These are phyloP conservation scores for Drosophila subsilvestris DNA, from an alignment of 2,888 invertebrate species.

Conservation along the genomic window DNA sequence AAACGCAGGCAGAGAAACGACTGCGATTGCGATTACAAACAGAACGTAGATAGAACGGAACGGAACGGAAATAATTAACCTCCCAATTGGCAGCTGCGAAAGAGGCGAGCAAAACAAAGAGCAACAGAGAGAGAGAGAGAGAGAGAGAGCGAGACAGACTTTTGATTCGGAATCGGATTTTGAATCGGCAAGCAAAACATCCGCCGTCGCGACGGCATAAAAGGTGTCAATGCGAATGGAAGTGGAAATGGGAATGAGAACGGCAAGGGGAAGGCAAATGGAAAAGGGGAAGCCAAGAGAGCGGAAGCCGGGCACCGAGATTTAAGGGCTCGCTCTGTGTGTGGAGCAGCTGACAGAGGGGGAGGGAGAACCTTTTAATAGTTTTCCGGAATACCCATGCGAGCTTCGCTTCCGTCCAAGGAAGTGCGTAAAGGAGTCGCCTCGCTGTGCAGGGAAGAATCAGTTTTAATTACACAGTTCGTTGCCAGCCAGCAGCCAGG, in stretches of 20 bases:
- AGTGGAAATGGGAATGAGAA: conserved; percentile 37
- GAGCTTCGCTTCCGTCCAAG: conserved; percentile 65
- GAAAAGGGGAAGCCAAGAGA: conserved; percentile 8
- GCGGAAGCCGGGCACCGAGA: neutral
- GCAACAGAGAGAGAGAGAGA: conserved; percentile 21
- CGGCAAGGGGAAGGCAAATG: conserved; percentile 9
- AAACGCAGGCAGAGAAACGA: conserved; percentile 65
- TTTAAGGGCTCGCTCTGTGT: neutral
- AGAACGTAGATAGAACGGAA: conserved; percentile 23
- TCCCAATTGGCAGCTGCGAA: conserved; percentile 62
- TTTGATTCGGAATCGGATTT: conserved; percentile 7
- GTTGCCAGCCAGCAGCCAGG: conserved; percentile 20
- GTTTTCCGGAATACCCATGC: conserved; percentile 71
- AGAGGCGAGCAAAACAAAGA: conserved; percentile 74
- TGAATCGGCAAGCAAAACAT: conserved; percentile 62
- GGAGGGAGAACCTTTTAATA: conserved; percentile 66
- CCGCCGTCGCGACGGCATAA: conserved; percentile 60
- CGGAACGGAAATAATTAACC: conserved; percentile 77
- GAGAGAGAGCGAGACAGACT: no score
- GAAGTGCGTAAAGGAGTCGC: conserved; percentile 75
- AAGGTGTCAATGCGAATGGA: conserved; percentile 50
- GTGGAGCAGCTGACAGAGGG: conserved; percentile 45
- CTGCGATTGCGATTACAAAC: conserved; percentile 71
- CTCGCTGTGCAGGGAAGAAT: conserved; percentile 29
- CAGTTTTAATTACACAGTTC: conserved; percentile 64